Percentiles rank a stretch among this genome's conserved stretches.
Evolutionary conservation across 1,140 invertebrate genomes (phyloP).

Genomic region (Zaprionus capensis): DNA sequence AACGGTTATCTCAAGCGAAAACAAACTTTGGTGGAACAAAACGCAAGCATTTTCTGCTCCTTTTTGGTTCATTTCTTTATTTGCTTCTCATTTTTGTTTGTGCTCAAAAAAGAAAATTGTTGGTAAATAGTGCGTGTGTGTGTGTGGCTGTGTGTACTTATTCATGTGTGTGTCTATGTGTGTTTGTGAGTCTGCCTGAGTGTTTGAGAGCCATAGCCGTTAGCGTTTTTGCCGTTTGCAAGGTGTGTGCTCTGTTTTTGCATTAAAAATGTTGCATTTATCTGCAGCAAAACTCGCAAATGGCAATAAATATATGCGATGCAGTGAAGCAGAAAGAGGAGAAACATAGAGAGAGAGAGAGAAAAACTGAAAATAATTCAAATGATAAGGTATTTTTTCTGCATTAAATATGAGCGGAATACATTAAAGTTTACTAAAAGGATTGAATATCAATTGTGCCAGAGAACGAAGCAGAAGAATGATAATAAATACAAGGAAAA

Average conservation of each 20-base stretch:
- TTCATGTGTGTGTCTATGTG: constrained; percentile 12
- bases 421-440: neutral
- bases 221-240: constrained; percentile 48
- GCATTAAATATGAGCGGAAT: neutral
- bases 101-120: constrained; percentile 45
- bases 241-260: constrained; percentile 32
- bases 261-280: constrained; percentile 77
- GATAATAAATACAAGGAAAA: neutral
- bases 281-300: constrained; percentile 51
- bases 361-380: constrained; percentile 34
- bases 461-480: neutral
- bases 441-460: neutral
- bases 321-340: constrained; percentile 33
- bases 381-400: constrained; percentile 39
- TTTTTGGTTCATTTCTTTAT: constrained; percentile 31
- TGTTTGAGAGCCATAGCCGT: constrained; percentile 49
- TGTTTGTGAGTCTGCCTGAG: constrained; percentile 20
- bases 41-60: constrained; percentile 67
- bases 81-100: constrained; percentile 34
- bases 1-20: constrained; percentile 66
- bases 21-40: constrained; percentile 71
- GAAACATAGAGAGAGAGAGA: neutral
- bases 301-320: constrained; percentile 62
- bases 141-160: neutral
- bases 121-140: constrained; percentile 25